These are phyloP conservation scores for Dorcus hopei DNA, from an alignment of 2,888 invertebrate genomes.

Conservation along the genomic window DNA sequence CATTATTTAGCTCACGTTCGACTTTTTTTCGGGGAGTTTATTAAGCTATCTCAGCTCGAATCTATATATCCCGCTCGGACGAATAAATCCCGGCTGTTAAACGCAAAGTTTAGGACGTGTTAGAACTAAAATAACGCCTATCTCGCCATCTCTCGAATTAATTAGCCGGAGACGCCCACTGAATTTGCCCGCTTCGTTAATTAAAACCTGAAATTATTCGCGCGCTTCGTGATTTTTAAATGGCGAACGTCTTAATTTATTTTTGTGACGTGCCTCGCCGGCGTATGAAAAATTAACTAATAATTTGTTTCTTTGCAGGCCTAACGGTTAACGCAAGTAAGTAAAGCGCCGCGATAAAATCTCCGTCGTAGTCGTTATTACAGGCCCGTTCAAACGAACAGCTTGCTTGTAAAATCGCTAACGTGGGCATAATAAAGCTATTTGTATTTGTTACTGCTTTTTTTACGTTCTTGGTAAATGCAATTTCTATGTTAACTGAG, in stretches of 20 bases:
- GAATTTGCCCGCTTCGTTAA: constrained; percentile 23
- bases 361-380: too few species aligned
- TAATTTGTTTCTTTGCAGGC: background rate
- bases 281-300: background rate
- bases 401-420: too few species aligned
- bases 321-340: background rate
- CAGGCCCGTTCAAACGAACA: too few species aligned
- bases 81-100: constrained; percentile 22
- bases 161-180: constrained; percentile 27
- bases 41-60: constrained; percentile 21
- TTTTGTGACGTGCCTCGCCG: background rate
- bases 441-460: too few species aligned
- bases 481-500: too few species aligned
- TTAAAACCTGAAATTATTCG: constrained; percentile 21
- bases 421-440: too few species aligned
- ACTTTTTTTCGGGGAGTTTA: constrained; percentile 6
- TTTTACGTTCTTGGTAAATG: too few species aligned
- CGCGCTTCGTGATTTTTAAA: constrained; percentile 13
- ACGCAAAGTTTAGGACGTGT: constrained; percentile 19
- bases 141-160: constrained; percentile 28
- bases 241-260: background rate
- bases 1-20: background rate
- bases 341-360: too few species aligned
- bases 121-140: constrained; percentile 25
- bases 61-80: constrained; percentile 17